These are phyloP conservation scores for Orthosia incerta DNA, from an alignment of 2,888 invertebrate species.

Conservation along the genomic window DNA sequence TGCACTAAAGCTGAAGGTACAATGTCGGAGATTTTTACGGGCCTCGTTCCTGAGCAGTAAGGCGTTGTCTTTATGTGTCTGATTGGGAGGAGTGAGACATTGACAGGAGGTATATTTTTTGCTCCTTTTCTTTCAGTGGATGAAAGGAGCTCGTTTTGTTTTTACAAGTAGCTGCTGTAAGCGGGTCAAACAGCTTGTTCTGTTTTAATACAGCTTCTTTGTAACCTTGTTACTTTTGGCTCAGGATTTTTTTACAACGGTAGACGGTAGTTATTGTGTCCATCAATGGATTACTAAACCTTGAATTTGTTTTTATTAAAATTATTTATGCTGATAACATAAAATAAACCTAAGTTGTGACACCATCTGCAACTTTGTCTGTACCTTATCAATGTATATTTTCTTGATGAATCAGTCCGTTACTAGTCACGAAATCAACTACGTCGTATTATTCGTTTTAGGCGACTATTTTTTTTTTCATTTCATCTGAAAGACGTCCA, in stretches of 20 bases:
- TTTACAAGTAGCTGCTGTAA: constrained; percentile 6
- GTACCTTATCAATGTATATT: no score
- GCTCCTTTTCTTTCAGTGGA: not conserved
- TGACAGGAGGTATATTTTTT: constrained; percentile 11
- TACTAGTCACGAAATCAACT: no score
- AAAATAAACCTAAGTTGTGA: no score
- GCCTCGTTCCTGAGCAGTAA: constrained; percentile 27
- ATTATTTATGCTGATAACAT: no score
- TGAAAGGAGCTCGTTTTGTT: constrained; percentile 14
- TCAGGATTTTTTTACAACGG: constrained; percentile 1
- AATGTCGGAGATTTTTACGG: constrained; percentile 57
- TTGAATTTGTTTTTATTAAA: no score
- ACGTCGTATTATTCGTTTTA: no score
- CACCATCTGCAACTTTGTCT: no score
- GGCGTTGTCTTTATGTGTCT: constrained; percentile 30
- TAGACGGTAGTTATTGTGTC: not conserved
- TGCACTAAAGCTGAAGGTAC: constrained; percentile 62
- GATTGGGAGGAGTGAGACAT: constrained; percentile 18
- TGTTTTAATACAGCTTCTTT: constrained; percentile 16
- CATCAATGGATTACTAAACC: not conserved
- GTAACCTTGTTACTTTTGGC: constrained; percentile 5
- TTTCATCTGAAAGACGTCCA: no score
- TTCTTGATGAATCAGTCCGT: no score
- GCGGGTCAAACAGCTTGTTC: not conserved
- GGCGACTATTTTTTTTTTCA: no score